Evolutionary conservation across 2,797 vertebrate species (phyloP), one percentile per base, ranked within the genome.

Genomic region (Ctenochaetus hawaiiensis): DNA sequence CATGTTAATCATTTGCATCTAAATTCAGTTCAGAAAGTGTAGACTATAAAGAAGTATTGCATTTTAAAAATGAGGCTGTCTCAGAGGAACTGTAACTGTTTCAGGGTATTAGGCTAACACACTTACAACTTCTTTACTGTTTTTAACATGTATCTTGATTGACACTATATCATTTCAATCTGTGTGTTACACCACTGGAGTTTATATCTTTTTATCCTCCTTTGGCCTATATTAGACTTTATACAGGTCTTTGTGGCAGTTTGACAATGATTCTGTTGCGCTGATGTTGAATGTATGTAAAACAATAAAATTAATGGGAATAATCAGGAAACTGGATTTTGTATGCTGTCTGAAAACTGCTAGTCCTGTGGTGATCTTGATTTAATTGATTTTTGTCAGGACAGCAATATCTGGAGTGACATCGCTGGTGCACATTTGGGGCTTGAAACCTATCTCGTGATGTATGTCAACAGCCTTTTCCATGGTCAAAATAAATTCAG

Each of bases 231-330:
- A 0, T 61, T 43, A 44, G 26, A 66, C 74, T 53, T 48, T 23
- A 61, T 14, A 22, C 34, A 49, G 59, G 39, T 69, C 22, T 72
- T 0, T 51, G 51, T 63, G 61, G 59, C 63, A 6, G 57, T 77
- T 51, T 62, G 37, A 67, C 70, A 60, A 0, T 10, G 30, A 78
- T 65, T 64, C 20, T 72, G 23, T 83, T 48, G 34, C 30, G 74
- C 51, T 76, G 37, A 69, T 77, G 67, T 65, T 78, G 72, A 84
- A 74, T 85, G 77, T 84, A 72, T 47, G 74, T 71, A 52, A 18
- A 78, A 67, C 57, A 86, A 88, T 87, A 66, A 89, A 89, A 52
- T 20, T 4, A 8, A 76, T 62, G 20, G 10, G 5, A 57, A 54
- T 51, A 23, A 49, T 75, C 26, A 22, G 13, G 16, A 39, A 72